A percentile compares a stretch with the other conserved stretches of the same genome.
Evolutionary conservation across 2,113 vertebrate species (phyloP).

Genomic region (Oryzias woworae): DNA sequence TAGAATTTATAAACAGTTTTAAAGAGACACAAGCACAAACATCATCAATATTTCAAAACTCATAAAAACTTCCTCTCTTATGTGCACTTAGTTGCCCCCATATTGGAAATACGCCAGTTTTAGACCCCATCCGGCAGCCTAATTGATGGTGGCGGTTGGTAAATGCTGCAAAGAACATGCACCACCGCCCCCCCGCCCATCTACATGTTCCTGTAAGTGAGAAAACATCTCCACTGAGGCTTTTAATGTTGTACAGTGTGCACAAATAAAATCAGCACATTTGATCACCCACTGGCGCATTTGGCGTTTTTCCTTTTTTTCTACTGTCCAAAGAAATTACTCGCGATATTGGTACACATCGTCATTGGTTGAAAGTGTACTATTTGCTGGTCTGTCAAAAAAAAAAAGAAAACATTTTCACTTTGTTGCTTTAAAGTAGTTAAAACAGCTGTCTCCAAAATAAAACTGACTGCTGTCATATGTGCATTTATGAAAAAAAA

Average conservation of each 20-base stretch:
- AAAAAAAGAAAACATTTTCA: slow-evolving; percentile 37
- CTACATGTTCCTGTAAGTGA: slow-evolving; percentile 17
- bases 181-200: neutral
- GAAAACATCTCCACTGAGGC: slow-evolving; percentile 47
- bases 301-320: slow-evolving; percentile 31
- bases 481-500: slow-evolving; percentile 25
- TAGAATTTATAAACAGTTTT: slow-evolving; percentile 79
- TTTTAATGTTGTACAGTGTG: slow-evolving; percentile 40
- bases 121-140: slow-evolving; percentile 47
- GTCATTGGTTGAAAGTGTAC: slow-evolving; percentile 24
- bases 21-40: slow-evolving; percentile 73
- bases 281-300: slow-evolving; percentile 50
- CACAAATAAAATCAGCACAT: slow-evolving; percentile 60
- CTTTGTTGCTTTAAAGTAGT: slow-evolving; percentile 28
- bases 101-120: slow-evolving; percentile 50
- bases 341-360: slow-evolving; percentile 1
- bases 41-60: slow-evolving; percentile 80
- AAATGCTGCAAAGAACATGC: slow-evolving; percentile 27
- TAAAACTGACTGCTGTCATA: slow-evolving; percentile 11
- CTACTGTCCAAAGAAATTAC: slow-evolving; percentile 44
- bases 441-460: slow-evolving; percentile 44
- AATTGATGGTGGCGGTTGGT: slow-evolving; percentile 76
- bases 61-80: slow-evolving; percentile 68
- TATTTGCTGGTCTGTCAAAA: slow-evolving; percentile 11
- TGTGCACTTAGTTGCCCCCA: slow-evolving; percentile 57